These are phyloP conservation scores for Dasypus novemcinctus DNA, from an alignment of 2,113 vertebrate genomes.

Conservation along the genomic window DNA sequence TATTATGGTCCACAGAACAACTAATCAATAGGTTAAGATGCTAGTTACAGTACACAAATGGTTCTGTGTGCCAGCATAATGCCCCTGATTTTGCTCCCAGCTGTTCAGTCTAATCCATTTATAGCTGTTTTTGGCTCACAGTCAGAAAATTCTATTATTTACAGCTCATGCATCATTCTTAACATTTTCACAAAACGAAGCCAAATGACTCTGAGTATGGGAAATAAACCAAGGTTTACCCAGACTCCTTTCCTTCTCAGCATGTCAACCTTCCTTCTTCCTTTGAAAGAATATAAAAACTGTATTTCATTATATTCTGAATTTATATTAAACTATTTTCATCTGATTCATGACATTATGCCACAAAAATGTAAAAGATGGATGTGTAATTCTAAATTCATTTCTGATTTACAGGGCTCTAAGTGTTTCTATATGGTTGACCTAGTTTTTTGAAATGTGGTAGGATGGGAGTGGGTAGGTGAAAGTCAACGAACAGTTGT, in stretches of 20 bases:
- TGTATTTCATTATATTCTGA: conserved; percentile 58
- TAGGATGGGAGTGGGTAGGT: not conserved
- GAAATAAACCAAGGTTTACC: conserved; percentile 54
- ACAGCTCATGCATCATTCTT: conserved; percentile 75
- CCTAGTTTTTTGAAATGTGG: not conserved
- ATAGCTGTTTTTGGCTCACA: conserved; percentile 66
- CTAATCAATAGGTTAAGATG: conserved; percentile 83
- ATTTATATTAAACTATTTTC: conserved; percentile 58
- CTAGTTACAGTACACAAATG: conserved; percentile 73
- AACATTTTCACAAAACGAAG: conserved; percentile 75
- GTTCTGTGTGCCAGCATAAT: conserved; percentile 73
- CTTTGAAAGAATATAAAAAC: conserved; percentile 30
- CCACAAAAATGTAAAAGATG: conserved; percentile 44
- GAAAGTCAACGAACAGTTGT: not conserved
- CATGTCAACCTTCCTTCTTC: conserved; percentile 45
- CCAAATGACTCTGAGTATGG: conserved; percentile 55
- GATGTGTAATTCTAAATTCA: conserved; percentile 48
- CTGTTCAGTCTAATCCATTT: conserved; percentile 76
- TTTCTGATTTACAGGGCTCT: not conserved
- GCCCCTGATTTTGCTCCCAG: conserved; percentile 66
- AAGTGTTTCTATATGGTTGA: not conserved
- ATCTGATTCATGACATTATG: not conserved
- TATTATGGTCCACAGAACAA: conserved; percentile 76
- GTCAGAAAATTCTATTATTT: conserved; percentile 77
- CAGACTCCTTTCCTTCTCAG: conserved; percentile 48